A percentile compares a stretch with the other conserved stretches of the same genome.
Conservation (phyloP, 2,113 vertebrate species). For the Brachyhypopomus gauderio region DNA sequence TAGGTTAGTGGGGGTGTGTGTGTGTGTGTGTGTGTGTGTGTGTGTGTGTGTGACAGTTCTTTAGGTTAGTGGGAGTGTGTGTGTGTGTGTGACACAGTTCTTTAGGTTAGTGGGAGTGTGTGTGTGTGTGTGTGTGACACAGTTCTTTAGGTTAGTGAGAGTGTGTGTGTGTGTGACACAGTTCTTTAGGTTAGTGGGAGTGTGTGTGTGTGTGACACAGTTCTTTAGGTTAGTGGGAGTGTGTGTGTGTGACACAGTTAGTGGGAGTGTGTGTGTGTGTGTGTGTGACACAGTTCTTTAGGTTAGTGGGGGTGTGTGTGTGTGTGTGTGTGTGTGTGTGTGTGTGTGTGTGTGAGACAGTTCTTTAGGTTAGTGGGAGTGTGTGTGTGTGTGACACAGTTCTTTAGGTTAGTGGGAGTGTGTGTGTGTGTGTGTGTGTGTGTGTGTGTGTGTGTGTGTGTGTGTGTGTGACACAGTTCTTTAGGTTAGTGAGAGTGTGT, state of each 20-base stretch:
- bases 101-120: not conserved
- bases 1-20: conserved; percentile 76
- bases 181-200: conserved; percentile 85
- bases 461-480: conserved; percentile 57
- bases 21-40: too few species aligned
- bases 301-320: conserved; percentile 73
- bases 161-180: too few species aligned
- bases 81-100: not conserved
- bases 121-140: not conserved
- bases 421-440: not conserved
- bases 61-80: conserved; percentile 86
- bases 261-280: not conserved
- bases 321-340: conserved; percentile 49
- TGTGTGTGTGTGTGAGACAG: not conserved
- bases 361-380: conserved; percentile 83
- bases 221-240: conserved; percentile 86
- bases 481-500: conserved; percentile 79
- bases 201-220: not conserved
- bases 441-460: conserved; percentile 54
- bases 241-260: not conserved
- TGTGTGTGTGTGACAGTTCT: too few species aligned
- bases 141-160: too few species aligned
- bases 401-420: conserved; percentile 82
- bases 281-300: too few species aligned
- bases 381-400: not conserved